Evolutionary conservation across 2,113 vertebrate genomes (phyloP).

Genomic region (Noturus placidus): DNA sequence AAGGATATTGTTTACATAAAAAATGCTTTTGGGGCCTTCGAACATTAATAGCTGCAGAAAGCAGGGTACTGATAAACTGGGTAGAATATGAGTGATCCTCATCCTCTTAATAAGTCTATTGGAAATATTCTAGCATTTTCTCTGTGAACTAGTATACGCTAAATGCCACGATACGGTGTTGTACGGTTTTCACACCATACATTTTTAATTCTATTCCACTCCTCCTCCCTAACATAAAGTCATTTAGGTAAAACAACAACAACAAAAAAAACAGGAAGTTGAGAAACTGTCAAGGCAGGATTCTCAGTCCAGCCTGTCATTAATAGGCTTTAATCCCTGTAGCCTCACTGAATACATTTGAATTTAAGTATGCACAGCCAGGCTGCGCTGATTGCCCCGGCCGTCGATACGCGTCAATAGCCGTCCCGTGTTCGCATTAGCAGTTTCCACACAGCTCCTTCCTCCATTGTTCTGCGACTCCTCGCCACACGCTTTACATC

Average conservation of each 20-base stretch:
- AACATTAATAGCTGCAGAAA: not conserved
- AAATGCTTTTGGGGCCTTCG: not conserved
- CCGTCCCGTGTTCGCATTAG: conserved; percentile 48
- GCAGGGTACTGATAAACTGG: not conserved
- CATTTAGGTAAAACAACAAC: conserved; percentile 20
- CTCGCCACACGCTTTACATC: conserved; percentile 28
- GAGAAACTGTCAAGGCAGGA: conserved; percentile 36
- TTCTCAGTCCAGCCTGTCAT: conserved; percentile 40
- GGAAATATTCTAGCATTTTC: not conserved
- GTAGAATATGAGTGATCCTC: not conserved
- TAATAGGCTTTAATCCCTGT: conserved; percentile 59
- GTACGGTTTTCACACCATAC: no score
- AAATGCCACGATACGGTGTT: no score
- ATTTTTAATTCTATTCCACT: not conserved
- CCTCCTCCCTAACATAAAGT: conserved; percentile 18
- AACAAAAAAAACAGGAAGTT: conserved; percentile 27
- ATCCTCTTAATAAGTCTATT: not conserved
- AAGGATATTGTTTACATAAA: not conserved
- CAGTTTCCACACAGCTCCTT: conserved; percentile 46
- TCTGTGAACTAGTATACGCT: not conserved
- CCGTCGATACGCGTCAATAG: conserved; percentile 61
- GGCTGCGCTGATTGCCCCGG: conserved; percentile 42
- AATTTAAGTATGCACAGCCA: conserved; percentile 58
- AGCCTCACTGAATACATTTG: conserved; percentile 58
- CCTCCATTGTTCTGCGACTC: conserved; percentile 41